Evolutionary conservation across 2,113 vertebrate species (phyloP).

Genomic region (Hoplias malabaricus): DNA sequence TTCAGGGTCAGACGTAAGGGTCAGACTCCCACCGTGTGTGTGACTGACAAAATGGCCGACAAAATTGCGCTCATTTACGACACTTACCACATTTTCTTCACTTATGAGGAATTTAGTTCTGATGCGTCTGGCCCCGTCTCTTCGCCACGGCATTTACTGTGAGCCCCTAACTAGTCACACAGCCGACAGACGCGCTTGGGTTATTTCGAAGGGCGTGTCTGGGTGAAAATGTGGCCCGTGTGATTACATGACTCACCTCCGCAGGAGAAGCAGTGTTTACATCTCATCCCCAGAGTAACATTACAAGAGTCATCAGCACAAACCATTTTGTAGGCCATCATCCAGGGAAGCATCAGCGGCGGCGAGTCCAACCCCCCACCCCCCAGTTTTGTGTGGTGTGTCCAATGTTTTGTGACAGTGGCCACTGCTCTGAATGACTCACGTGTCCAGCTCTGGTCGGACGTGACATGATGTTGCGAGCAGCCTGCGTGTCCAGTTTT

Average conservation of each 20-base stretch:
- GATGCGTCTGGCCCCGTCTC: too few relatives aligned
- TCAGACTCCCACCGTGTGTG: neutral
- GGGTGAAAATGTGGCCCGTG: constrained; percentile 29
- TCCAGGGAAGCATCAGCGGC: neutral
- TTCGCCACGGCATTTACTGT: neutral
- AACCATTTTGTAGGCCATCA: too few relatives aligned
- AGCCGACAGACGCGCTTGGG: neutral
- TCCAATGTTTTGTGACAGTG: constrained; percentile 14
- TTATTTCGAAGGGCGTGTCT: constrained; percentile 9
- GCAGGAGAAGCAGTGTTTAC: constrained; percentile 21
- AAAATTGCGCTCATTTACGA: neutral
- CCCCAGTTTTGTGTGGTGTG: neutral
- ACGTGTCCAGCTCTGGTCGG: neutral
- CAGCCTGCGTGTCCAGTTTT: constrained; percentile 13
- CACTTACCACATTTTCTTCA: neutral
- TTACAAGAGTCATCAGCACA: too few relatives aligned
- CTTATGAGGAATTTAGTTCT: neutral
- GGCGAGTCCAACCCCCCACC: neutral
- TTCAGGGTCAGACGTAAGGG: neutral
- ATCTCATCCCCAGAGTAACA: too few relatives aligned
- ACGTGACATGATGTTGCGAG: constrained; percentile 14
- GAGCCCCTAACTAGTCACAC: neutral
- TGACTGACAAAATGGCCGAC: neutral
- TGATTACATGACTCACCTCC: constrained; percentile 40
- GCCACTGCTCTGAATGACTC: constrained; percentile 6